phyloP scores from a whole-genome alignment of 2,113 vertebrate genomes.

The Orthonyx spaldingii region DNA sequence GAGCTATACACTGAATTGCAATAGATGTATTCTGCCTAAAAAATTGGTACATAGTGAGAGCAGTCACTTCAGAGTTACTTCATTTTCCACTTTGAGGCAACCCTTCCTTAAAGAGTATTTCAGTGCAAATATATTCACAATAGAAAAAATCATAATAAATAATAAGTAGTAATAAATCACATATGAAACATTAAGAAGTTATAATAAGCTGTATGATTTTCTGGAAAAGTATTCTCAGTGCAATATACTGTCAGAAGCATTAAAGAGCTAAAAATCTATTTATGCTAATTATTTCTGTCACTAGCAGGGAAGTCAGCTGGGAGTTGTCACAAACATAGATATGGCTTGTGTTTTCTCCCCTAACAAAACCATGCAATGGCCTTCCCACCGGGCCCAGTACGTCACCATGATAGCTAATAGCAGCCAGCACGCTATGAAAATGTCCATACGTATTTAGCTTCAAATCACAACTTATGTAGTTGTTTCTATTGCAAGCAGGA shows the following conservation, averaged over 20 bases:
- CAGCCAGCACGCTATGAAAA: background rate
- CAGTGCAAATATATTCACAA: background rate
- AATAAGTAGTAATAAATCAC: slow-evolving; percentile 6
- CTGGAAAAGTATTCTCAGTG: background rate
- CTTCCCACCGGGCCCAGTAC: background rate
- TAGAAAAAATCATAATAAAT: background rate
- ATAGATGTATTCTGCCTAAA: background rate
- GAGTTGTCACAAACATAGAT: background rate
- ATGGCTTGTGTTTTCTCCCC: background rate
- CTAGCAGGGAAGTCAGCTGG: background rate
- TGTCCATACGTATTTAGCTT: background rate
- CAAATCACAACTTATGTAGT: background rate
- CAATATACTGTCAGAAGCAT: background rate
- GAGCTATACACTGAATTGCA: background rate
- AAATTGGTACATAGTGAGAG: background rate
- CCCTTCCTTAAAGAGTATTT: slow-evolving; percentile 2
- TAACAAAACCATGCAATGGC: background rate
- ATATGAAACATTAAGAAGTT: background rate
- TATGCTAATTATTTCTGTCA: slow-evolving; percentile 19
- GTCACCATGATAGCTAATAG: background rate
- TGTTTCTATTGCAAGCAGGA: background rate
- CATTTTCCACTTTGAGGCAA: background rate
- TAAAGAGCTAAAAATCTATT: slow-evolving; percentile 31
- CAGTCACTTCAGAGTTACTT: background rate
- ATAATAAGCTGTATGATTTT: background rate